A percentile compares a stretch with the other conserved stretches of the same genome.
Evolutionary conservation across 2,888 invertebrate species (phyloP).

Genomic region (Apamea crenata): DNA sequence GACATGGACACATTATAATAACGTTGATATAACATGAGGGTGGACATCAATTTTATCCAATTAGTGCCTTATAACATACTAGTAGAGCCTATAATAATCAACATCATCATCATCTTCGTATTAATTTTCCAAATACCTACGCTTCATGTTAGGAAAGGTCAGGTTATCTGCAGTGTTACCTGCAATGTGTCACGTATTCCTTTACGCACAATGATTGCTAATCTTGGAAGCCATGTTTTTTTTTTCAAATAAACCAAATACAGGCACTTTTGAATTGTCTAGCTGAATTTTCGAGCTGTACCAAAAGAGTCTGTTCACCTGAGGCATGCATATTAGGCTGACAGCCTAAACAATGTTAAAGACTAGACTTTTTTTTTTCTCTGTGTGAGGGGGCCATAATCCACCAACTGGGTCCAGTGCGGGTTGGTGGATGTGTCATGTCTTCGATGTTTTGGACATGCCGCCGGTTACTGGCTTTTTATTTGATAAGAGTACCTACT

Average conservation of each 20-base stretch:
- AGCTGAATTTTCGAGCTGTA: too few relatives aligned
- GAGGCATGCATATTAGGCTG: not conserved
- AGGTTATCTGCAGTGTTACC: too few relatives aligned
- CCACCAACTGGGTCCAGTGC: not conserved
- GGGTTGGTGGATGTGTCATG: not conserved
- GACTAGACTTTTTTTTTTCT: too few relatives aligned
- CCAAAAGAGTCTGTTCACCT: not conserved
- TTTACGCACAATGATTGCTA: not conserved
- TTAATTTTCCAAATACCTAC: not conserved
- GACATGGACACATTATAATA: not conserved
- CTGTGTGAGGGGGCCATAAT: not conserved
- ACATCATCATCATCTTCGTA: not conserved
- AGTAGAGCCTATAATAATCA: constrained; percentile 5
- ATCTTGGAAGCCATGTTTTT: constrained; percentile 10
- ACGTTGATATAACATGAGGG: not conserved
- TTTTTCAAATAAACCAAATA: too few relatives aligned
- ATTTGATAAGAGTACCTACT: not conserved
- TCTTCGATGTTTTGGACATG: not conserved
- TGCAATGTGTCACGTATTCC: constrained; percentile 10
- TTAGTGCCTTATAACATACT: constrained; percentile 1
- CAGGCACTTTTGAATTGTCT: too few relatives aligned
- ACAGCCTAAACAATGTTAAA: not conserved
- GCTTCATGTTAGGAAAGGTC: not conserved
- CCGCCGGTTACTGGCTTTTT: not conserved
- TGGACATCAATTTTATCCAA: constrained; percentile 4